These are phyloP conservation scores for Meriones unguiculatus DNA, from an alignment of 2,113 vertebrate species.

Conservation along the genomic window DNA sequence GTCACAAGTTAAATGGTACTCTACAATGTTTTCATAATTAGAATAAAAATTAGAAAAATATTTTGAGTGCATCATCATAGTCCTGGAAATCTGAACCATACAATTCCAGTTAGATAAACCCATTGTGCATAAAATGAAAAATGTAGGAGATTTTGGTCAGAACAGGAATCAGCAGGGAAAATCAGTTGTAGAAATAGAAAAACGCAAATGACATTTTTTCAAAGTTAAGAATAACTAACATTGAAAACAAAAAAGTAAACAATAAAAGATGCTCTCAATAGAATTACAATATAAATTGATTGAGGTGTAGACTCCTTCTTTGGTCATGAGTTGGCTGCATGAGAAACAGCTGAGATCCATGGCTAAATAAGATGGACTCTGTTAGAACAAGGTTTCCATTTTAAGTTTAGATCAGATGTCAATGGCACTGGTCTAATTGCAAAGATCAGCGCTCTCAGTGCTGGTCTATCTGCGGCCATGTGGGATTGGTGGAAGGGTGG, in stretches of 20 bases:
- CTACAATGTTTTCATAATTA: conserved; percentile 34
- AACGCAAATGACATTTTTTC: conserved; percentile 70
- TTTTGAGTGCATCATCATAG: neutral
- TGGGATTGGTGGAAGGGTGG: conserved; percentile 92
- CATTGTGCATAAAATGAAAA: neutral
- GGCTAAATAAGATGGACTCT: rapidly evolving
- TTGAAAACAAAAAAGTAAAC: neutral
- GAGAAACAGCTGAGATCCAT: neutral
- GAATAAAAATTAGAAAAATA: neutral
- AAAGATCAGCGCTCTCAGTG: rapidly evolving
- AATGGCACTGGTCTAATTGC: neutral
- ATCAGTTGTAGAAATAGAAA: conserved; percentile 67
- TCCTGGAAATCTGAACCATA: neutral
- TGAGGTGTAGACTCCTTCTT: conserved; percentile 50
- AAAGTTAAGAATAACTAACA: conserved; percentile 76
- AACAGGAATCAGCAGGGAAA: conserved; percentile 69
- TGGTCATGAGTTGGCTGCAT: neutral
- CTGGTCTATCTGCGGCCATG: conserved; percentile 81
- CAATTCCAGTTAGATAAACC: conserved; percentile 49
- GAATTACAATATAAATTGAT: conserved; percentile 64
- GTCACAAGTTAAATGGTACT: conserved; percentile 32
- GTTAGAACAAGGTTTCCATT: neutral
- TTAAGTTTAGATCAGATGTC: rapidly evolving
- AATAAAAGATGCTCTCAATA: neutral
- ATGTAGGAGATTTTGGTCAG: conserved; percentile 56